phyloP scores from a whole-genome alignment of 1,140 invertebrate genomes.

The Lanistes nyassanus region DNA sequence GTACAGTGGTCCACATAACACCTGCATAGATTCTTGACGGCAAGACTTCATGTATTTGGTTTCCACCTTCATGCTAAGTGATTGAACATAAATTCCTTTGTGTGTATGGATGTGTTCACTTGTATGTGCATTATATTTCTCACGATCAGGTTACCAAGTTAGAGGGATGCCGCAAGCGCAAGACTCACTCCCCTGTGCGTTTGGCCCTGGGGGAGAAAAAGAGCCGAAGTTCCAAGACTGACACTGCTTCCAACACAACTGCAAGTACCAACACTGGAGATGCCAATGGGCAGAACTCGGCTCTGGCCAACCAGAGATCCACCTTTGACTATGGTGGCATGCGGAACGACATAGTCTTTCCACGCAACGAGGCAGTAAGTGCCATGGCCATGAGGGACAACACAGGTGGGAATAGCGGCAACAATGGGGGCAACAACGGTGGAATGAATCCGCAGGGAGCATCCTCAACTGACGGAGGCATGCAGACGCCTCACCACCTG shows the following conservation, averaged over 20 bases:
- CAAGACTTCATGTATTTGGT: too few relatives aligned
- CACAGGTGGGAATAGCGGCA: slow-evolving; percentile 1
- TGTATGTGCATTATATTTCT: too few relatives aligned
- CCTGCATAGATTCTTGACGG: too few relatives aligned
- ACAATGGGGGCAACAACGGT: not conserved
- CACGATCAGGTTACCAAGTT: slow-evolving; percentile 12
- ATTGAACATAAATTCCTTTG: too few relatives aligned
- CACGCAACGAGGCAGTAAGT: slow-evolving; percentile 20
- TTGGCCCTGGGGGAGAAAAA: slow-evolving; percentile 24
- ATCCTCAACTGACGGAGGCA: slow-evolving; percentile 2
- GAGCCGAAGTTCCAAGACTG: not conserved
- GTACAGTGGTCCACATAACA: too few relatives aligned
- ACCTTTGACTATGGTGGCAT: slow-evolving; percentile 21
- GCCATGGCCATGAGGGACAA: slow-evolving; percentile 21
- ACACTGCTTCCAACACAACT: slow-evolving; percentile 13
- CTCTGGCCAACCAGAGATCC: slow-evolving; percentile 17
- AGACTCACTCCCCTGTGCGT: slow-evolving; percentile 22
- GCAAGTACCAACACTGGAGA: slow-evolving; percentile 15
- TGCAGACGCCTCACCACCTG: slow-evolving; percentile 16
- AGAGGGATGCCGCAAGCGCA: slow-evolving; percentile 24
- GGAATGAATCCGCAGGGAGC: not conserved
- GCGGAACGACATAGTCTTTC: slow-evolving; percentile 22
- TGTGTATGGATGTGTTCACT: too few relatives aligned
- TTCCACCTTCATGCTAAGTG: too few relatives aligned
- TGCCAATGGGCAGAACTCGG: slow-evolving; percentile 10